Conservation (phyloP, 2,797 vertebrate genomes). For the Galaxias olidus region DNA sequence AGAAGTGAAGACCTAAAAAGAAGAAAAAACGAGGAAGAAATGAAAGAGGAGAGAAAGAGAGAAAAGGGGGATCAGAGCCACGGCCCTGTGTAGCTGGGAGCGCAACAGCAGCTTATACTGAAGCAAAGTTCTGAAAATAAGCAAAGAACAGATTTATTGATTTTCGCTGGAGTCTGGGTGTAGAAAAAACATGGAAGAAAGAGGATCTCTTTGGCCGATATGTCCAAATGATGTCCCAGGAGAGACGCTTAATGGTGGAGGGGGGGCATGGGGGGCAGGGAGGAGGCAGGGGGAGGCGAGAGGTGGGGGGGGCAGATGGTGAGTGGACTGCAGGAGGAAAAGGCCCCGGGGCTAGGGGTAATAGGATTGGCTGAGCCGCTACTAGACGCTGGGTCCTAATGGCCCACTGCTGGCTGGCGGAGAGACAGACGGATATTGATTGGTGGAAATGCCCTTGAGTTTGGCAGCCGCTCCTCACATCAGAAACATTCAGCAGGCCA, state of each 20-base stretch:
- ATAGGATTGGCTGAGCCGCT: constrained; percentile 95
- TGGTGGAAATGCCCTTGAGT: constrained; percentile 97
- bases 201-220: constrained; percentile 93
- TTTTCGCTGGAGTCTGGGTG: constrained; percentile 91
- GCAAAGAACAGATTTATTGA: constrained; percentile 97
- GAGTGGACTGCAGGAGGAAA: too few species aligned
- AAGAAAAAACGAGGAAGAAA: constrained; percentile 41
- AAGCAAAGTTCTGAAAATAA: constrained; percentile 97
- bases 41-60: background rate
- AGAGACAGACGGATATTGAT: constrained; percentile 97
- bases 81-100: constrained; percentile 58
- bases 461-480: constrained; percentile 83
- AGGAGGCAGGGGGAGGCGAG: constrained; percentile 89
- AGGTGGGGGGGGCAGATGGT: constrained; percentile 87
- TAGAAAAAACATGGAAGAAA: constrained; percentile 94
- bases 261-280: too few species aligned
- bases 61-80: background rate
- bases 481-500: constrained; percentile 88
- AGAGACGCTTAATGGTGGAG: constrained; percentile 92
- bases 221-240: constrained; percentile 94
- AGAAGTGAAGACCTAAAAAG: constrained; percentile 71
- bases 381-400: constrained; percentile 95
- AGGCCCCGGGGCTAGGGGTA: constrained; percentile 94
- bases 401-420: constrained; percentile 91
- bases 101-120: constrained; percentile 76